Evolutionary conservation across 2,888 invertebrate genomes (phyloP).

Genomic region (Eupithecia tripunctaria): DNA sequence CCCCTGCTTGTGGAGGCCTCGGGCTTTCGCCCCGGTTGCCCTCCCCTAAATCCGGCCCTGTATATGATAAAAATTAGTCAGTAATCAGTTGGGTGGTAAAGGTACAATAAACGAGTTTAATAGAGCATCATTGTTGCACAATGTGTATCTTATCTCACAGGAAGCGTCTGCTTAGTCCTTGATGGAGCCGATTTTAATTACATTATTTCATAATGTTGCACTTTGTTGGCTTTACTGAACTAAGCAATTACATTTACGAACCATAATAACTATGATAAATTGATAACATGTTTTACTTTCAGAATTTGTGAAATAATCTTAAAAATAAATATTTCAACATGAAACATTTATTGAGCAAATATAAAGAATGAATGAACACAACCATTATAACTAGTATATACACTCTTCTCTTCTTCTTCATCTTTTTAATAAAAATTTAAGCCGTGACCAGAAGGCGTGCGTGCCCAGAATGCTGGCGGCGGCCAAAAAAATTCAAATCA

Average conservation of each 20-base stretch:
- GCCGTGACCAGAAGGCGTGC: too few species aligned
- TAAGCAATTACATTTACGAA: neutral
- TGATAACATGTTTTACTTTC: neutral
- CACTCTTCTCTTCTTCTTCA: too few species aligned
- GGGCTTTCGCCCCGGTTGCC: too few species aligned
- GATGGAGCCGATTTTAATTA: constrained; percentile 22
- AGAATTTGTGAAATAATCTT: neutral
- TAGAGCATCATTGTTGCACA: constrained; percentile 17
- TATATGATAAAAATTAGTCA: too few species aligned
- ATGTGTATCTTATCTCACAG: constrained; percentile 32
- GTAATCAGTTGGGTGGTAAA: neutral
- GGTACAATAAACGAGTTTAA: neutral
- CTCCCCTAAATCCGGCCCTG: too few species aligned
- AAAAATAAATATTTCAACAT: neutral
- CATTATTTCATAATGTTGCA: constrained; percentile 24
- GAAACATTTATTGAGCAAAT: too few species aligned
- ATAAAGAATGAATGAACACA: too few species aligned
- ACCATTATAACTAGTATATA: too few species aligned
- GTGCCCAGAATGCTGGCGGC: too few species aligned
- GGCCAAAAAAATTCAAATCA: too few species aligned
- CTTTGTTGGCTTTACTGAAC: constrained; percentile 9
- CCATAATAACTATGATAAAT: neutral
- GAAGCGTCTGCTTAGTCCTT: constrained; percentile 20
- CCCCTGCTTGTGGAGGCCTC: too few species aligned
- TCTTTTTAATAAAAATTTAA: too few species aligned